These are phyloP conservation scores for Microctenopoma stevenorrisi DNA, from an alignment of 2,797 vertebrate genomes.

Conservation along the genomic window DNA sequence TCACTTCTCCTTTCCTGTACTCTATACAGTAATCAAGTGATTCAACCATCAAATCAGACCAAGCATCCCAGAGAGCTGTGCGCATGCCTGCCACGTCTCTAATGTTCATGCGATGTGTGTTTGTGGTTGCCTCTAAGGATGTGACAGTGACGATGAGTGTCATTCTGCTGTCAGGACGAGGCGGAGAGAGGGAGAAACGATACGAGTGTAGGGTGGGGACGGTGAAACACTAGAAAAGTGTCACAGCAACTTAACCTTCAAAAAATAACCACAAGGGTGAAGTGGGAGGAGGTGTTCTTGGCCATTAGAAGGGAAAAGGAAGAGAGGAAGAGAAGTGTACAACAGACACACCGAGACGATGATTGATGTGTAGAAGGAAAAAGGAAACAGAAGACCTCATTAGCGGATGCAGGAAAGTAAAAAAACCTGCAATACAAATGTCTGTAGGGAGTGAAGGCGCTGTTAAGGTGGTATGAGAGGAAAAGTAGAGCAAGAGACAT, in stretches of 20 bases:
- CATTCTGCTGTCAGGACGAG: slow-evolving; percentile 31
- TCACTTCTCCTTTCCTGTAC: slow-evolving; percentile 42
- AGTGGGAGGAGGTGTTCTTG: slow-evolving; percentile 58
- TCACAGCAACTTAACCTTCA: slow-evolving; percentile 81
- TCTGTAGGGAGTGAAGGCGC: slow-evolving; percentile 44
- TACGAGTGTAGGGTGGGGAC: slow-evolving; percentile 7
- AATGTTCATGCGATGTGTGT: not conserved
- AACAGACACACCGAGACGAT: slow-evolving; percentile 25
- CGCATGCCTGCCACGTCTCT: not conserved
- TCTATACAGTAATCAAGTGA: slow-evolving; percentile 58
- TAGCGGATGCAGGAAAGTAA: slow-evolving; percentile 54
- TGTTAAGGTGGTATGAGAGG: slow-evolving; percentile 52
- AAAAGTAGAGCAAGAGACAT: slow-evolving; percentile 37
- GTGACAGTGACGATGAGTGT: slow-evolving; percentile 44
- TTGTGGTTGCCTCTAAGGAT: slow-evolving; percentile 18
- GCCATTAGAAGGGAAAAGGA: slow-evolving; percentile 44
- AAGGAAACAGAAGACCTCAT: slow-evolving; percentile 59
- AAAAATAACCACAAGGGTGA: slow-evolving; percentile 65
- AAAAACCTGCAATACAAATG: slow-evolving; percentile 66
- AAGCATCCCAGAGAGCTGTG: slow-evolving; percentile 24
- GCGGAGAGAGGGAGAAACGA: slow-evolving; percentile 36
- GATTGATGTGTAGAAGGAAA: slow-evolving; percentile 64
- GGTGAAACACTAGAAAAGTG: slow-evolving; percentile 52
- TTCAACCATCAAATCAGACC: slow-evolving; percentile 64
- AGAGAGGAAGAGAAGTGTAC: slow-evolving; percentile 10